A percentile compares a stretch with the other conserved stretches of the same genome.
Evolutionary conservation across 2,888 invertebrate genomes (phyloP).

Genomic region (Epicampocera succincta): DNA sequence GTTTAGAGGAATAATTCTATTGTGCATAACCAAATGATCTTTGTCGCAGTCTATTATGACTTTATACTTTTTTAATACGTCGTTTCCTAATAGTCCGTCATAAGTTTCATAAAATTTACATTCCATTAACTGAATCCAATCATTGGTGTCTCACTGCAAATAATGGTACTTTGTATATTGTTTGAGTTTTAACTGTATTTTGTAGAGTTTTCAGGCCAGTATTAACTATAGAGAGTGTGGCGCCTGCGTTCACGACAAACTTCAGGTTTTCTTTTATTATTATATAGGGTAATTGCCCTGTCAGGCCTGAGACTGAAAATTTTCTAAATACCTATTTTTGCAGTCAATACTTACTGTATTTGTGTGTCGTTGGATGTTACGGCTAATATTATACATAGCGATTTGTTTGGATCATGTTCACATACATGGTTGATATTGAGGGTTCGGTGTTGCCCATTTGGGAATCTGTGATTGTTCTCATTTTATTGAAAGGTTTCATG

Average conservation of each 20-base stretch:
- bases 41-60: constrained; percentile 2
- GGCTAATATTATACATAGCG: not conserved
- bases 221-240: constrained; percentile 22
- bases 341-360: not conserved
- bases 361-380: not conserved
- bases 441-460: not conserved
- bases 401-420: constrained; percentile 5
- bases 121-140: constrained; percentile 1
- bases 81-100: constrained; percentile 25
- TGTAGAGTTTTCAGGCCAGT: constrained; percentile 1
- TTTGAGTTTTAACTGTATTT: not conserved
- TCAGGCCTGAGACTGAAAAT: constrained; percentile 6
- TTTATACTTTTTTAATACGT: not conserved
- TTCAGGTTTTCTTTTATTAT: not conserved
- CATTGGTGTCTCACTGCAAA: not conserved
- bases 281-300: constrained; percentile 17
- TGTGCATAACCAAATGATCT: constrained; percentile 12
- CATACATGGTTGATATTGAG: constrained; percentile 2
- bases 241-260: constrained; percentile 7
- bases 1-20: not conserved
- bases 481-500: constrained; percentile 10
- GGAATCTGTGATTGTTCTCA: not conserved
- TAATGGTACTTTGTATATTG: constrained; percentile 1
- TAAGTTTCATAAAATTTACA: constrained; percentile 1
- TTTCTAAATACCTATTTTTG: not conserved